phyloP scores from a whole-genome alignment of 2,888 invertebrate species.

The Sthenelais limicola region DNA sequence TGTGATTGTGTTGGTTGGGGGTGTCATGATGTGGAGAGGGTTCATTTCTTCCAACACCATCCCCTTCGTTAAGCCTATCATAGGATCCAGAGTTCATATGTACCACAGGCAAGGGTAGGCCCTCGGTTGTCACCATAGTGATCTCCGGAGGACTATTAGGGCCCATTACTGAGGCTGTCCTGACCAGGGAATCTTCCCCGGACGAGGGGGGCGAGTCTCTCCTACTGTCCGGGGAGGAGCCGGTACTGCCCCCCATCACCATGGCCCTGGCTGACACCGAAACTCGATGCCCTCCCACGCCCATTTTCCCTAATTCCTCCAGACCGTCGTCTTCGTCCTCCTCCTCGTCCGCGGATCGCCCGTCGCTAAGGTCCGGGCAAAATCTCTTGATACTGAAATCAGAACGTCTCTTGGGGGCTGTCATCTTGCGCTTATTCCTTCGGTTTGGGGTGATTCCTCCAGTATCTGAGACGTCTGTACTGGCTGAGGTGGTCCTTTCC shows the following conservation, averaged over 20 bases:
- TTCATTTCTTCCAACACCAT: too few relatives aligned
- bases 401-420: slow-evolving; percentile 39
- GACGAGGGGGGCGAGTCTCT: slow-evolving; percentile 5
- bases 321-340: slow-evolving; percentile 52
- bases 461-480: not conserved
- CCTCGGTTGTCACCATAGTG: too few relatives aligned
- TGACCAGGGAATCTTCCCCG: not conserved
- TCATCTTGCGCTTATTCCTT: slow-evolving; percentile 48
- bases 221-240: slow-evolving; percentile 16
- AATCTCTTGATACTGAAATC: slow-evolving; percentile 58
- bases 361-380: slow-evolving; percentile 58
- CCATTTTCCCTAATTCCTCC: slow-evolving; percentile 22
- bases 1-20: too few relatives aligned
- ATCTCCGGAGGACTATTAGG: too few relatives aligned
- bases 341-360: slow-evolving; percentile 50
- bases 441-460: slow-evolving; percentile 36
- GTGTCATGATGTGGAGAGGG: too few relatives aligned
- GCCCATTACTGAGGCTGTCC: not conserved
- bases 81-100: too few relatives aligned
- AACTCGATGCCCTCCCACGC: slow-evolving; percentile 27
- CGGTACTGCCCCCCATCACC: not conserved
- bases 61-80: too few relatives aligned
- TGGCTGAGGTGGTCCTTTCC: slow-evolving; percentile 6
- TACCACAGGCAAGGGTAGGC: too few relatives aligned
- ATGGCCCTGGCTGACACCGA: not conserved